Conservation (phyloP, 2,888 invertebrate species). For the Pecten maximus region DNA sequence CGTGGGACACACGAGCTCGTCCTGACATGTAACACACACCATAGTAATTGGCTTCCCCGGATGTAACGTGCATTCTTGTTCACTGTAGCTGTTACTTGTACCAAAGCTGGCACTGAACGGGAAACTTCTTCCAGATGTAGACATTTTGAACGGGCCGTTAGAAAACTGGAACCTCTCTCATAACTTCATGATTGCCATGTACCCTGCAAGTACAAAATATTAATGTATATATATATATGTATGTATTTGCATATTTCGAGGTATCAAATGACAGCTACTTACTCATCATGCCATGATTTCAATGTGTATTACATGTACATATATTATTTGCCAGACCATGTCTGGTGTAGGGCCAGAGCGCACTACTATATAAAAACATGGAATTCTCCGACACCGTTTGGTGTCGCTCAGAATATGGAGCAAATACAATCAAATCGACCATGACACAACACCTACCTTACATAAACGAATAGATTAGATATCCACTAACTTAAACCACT, state of each 20-base stretch:
- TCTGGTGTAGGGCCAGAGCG: too few species aligned
- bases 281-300: neutral
- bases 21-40: slow-evolving; percentile 1
- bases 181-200: neutral
- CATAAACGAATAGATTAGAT: too few species aligned
- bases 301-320: too few species aligned
- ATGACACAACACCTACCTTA: too few species aligned
- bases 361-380: too few species aligned
- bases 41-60: neutral
- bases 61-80: slow-evolving; percentile 5
- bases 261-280: too few species aligned
- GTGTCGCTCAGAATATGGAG: too few species aligned
- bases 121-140: neutral
- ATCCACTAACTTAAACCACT: too few species aligned
- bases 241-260: neutral
- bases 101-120: slow-evolving; percentile 8
- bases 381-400: too few species aligned
- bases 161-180: neutral
- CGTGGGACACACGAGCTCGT: neutral
- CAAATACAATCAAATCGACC: too few species aligned
- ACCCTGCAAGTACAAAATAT: neutral
- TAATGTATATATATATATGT: too few species aligned
- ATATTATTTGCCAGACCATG: too few species aligned
- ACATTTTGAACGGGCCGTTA: neutral
- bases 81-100: neutral